A percentile compares a stretch with the other conserved stretches of the same genome.
Evolutionary conservation across 2,888 invertebrate genomes (phyloP).

Genomic region (Napeogenes inachia): DNA sequence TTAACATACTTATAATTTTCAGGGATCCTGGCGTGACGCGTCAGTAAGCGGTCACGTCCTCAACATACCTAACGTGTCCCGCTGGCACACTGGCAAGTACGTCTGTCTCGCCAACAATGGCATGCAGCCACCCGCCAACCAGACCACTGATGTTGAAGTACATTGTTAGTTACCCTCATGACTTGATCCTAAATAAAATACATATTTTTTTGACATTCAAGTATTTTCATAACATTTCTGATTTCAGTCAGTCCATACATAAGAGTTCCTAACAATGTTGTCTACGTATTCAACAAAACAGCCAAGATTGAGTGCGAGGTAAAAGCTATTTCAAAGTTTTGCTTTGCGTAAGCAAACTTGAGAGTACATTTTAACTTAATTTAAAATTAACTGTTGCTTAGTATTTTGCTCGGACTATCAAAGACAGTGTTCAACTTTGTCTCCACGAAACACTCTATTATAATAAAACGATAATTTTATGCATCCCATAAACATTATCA

Average conservation of each 20-base stretch:
- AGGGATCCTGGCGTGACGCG: conserved; percentile 78
- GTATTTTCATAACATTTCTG: conserved; percentile 32
- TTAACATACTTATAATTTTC: conserved; percentile 6
- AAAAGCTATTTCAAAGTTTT: conserved; percentile 30
- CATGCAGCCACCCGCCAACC: conserved; percentile 87
- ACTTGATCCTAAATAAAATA: no score
- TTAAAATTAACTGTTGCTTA: no score
- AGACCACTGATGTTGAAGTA: conserved; percentile 90
- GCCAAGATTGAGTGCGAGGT: conserved; percentile 88
- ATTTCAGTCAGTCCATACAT: conserved; percentile 89
- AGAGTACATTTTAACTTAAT: neutral
- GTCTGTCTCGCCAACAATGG: conserved; percentile 90
- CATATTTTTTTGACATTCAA: neutral
- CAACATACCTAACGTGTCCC: conserved; percentile 82
- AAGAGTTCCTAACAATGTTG: conserved; percentile 84
- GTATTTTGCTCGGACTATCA: no score
- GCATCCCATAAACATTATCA: no score
- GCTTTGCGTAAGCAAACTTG: no score
- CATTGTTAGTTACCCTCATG: conserved; percentile 83
- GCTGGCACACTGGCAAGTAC: conserved; percentile 87
- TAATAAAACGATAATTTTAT: no score
- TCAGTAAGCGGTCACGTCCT: conserved; percentile 86
- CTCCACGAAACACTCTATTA: no score
- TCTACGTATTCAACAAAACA: conserved; percentile 83
- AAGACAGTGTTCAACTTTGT: no score